Conservation (phyloP, 2,888 invertebrate species). For the Drosophila macrothrix region DNA sequence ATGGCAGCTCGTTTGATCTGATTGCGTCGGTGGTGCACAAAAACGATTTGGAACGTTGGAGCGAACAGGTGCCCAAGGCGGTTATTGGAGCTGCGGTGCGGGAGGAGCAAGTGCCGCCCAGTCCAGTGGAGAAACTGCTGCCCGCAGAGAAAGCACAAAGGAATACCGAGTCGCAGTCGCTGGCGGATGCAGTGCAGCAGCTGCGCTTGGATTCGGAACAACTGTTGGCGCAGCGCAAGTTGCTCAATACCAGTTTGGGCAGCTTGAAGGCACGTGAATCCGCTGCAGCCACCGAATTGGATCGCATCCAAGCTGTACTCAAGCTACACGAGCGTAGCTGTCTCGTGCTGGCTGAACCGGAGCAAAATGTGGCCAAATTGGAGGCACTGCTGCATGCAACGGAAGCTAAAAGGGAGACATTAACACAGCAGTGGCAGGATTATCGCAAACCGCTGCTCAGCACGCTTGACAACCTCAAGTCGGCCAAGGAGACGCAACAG, state of each 20-base stretch:
- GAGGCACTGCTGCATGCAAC: slow-evolving; percentile 87
- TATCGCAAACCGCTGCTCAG: slow-evolving; percentile 88
- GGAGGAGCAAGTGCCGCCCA: slow-evolving; percentile 17
- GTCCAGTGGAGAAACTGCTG: slow-evolving; percentile 2
- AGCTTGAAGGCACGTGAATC: slow-evolving; percentile 63
- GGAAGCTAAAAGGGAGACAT: slow-evolving; percentile 87
- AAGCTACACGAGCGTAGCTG: slow-evolving; percentile 87
- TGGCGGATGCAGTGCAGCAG: slow-evolving; percentile 66
- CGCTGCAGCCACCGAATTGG: slow-evolving; percentile 53
- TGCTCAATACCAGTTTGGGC: slow-evolving; percentile 43
- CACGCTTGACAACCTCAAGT: slow-evolving; percentile 76
- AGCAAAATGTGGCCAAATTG: slow-evolving; percentile 87
- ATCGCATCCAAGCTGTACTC: slow-evolving; percentile 84
- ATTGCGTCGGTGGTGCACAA: slow-evolving; percentile 81
- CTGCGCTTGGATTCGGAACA: slow-evolving; percentile 65
- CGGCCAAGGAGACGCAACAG: slow-evolving; percentile 76
- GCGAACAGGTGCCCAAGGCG: slow-evolving; percentile 35
- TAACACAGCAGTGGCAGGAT: slow-evolving; percentile 91
- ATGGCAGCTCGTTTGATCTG: slow-evolving; percentile 70
- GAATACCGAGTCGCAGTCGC: slow-evolving; percentile 37
- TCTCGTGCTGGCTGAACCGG: slow-evolving; percentile 88
- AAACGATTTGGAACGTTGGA: slow-evolving; percentile 73
- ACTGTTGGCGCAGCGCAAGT: slow-evolving; percentile 58
- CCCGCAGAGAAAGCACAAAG: not conserved
- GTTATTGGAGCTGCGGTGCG: slow-evolving; percentile 5